Conservation (phyloP, 2,113 vertebrate species). For the Bucco capensis region DNA sequence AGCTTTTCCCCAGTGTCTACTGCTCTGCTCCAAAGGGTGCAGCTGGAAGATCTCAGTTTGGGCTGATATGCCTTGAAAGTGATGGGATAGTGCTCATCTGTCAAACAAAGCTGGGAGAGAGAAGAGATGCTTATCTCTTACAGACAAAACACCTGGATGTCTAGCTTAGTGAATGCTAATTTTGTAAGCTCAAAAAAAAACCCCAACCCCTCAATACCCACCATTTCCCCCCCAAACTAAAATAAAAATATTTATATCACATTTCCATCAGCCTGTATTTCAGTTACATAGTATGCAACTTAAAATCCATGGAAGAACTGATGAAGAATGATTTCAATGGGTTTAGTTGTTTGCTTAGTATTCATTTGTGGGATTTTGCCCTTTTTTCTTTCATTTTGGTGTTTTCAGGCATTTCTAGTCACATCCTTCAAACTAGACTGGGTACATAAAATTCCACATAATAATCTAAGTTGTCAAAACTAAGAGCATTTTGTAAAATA, state of each 20-base stretch:
- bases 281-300: background rate
- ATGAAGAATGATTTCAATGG: background rate
- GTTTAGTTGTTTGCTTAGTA: background rate
- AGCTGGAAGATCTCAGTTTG: conserved; percentile 41
- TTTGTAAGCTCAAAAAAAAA: background rate
- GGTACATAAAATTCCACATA: conserved; percentile 15
- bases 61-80: conserved; percentile 18
- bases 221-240: background rate
- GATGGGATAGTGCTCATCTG: conserved; percentile 24
- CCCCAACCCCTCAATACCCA: background rate
- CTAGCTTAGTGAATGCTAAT: conserved; percentile 19
- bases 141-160: conserved; percentile 23
- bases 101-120: conserved; percentile 15
- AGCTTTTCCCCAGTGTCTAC: background rate
- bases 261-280: background rate
- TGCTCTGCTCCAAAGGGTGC: background rate
- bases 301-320: background rate
- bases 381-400: background rate
- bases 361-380: background rate
- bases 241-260: background rate
- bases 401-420: conserved; percentile 8
- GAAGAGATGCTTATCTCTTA: conserved; percentile 27
- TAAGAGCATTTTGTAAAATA: conserved; percentile 17
- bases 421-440: background rate
- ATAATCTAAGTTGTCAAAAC: conserved; percentile 18